Base-by-base conservation (phyloP, 2,797 vertebrate genomes). In the Capromys pilorides region DNA sequence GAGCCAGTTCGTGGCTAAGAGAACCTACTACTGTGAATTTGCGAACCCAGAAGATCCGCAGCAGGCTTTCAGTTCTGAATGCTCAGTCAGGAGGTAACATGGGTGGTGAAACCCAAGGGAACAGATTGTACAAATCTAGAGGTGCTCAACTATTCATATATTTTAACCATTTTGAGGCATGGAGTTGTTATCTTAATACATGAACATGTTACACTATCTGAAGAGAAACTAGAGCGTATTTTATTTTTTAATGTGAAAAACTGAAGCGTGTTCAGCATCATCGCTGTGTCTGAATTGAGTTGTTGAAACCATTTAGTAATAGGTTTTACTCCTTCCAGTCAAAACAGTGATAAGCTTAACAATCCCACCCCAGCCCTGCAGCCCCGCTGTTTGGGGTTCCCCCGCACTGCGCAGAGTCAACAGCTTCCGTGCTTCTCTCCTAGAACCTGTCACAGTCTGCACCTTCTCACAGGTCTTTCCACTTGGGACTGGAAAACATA, bases 261-360 rank as follows among this genome's bases (percentile, higher is more conserved):
- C 0, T 57, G 41, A 57, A 90, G 7, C 36, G 41, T 82, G 90
- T 64, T 86, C 88, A 81, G 13, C 5, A 22, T 24, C 28, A 41
- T 73, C 2, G 2, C 54, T 69, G 31, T 75, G 69, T 95, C 19
- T 71, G 64, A 69, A 24, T 88, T 75, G 64, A 81, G 69, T 64
- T 90, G 51, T 26, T 88, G 51, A 19, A 64, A 39, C 96, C 33
- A 54, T 45, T 86, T 88, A 86, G 64, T 86, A 86, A 51, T 10
- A 93, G 12, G 62, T 61, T 91, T 80, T 21, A 13, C 49, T 45
- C 61, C 41, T 95, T 94, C 39, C 45, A 84, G 39, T 89, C 64
- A 91, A 36, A 24, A 24, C 71, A 85, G 22, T n/a, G 78, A 93
- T 86, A 62, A 31, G 73, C 78, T 66, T 61, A 62, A 95, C 77